Evolutionary conservation across 2,888 invertebrate species (phyloP).

Genomic region (Charanyca ferruginea): DNA sequence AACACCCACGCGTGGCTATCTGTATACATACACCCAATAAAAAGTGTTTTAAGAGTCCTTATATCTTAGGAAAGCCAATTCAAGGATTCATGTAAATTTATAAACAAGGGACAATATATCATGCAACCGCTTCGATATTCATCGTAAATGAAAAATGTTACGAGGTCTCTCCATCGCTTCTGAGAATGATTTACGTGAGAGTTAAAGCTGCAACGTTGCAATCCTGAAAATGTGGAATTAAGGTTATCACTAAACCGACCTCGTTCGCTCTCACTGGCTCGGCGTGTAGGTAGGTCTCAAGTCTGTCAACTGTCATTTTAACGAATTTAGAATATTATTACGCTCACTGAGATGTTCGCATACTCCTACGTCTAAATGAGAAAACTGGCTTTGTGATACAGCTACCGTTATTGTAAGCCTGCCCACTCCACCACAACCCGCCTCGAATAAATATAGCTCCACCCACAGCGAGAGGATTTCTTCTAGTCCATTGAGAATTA

Average conservation of each 20-base stretch:
- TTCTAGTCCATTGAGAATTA: slow-evolving; percentile 72
- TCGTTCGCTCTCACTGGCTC: slow-evolving; percentile 24
- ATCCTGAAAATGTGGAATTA: slow-evolving; percentile 36
- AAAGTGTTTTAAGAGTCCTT: slow-evolving; percentile 27
- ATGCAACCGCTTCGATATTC: background rate
- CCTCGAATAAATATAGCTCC: slow-evolving; percentile 75
- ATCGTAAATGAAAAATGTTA: background rate
- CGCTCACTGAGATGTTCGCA: slow-evolving; percentile 17
- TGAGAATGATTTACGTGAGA: slow-evolving; percentile 6
- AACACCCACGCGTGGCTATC: slow-evolving; percentile 51
- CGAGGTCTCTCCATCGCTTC: background rate
- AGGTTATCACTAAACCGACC: slow-evolving; percentile 49
- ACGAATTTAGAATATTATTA: slow-evolving; percentile 35
- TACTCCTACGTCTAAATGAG: slow-evolving; percentile 28
- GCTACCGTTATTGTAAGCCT: slow-evolving; percentile 58
- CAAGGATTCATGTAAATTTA: slow-evolving; percentile 1
- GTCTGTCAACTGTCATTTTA: slow-evolving; percentile 36
- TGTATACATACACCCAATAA: slow-evolving; percentile 18
- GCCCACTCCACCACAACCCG: slow-evolving; percentile 63
- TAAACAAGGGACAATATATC: background rate
- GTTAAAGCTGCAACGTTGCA: slow-evolving; percentile 1
- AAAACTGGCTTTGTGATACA: slow-evolving; percentile 54
- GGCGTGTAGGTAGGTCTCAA: slow-evolving; percentile 13
- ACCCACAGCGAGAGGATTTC: slow-evolving; percentile 71
- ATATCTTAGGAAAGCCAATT: slow-evolving; percentile 17